Percentiles rank a stretch among this genome's conserved stretches.
Evolutionary conservation across 2,113 vertebrate genomes (phyloP).

Genomic region (Piprites chloris): DNA sequence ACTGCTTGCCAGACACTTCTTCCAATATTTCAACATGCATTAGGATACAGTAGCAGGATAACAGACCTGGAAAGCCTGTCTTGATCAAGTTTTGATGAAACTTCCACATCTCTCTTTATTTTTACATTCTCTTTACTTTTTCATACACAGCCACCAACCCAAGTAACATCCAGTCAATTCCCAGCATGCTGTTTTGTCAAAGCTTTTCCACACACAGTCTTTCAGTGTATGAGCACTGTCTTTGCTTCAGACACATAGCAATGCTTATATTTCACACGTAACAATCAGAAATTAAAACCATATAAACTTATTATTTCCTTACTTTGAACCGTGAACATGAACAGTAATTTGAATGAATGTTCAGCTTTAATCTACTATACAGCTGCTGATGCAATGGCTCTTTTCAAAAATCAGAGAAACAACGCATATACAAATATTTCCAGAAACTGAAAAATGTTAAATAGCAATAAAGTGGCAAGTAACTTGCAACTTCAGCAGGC

Average conservation of each 20-base stretch:
- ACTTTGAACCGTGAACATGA: neutral
- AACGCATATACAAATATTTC: neutral
- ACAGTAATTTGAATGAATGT: neutral
- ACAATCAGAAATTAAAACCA: neutral
- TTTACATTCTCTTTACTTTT: neutral
- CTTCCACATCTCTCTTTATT: neutral
- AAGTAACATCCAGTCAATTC: neutral
- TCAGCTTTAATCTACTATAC: neutral
- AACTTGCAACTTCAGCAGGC: neutral
- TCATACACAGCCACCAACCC: neutral
- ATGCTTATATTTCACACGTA: neutral
- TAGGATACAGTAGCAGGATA: neutral
- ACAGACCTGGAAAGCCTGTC: neutral
- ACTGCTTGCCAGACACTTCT: neutral
- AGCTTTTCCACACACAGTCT: neutral
- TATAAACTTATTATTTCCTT: neutral
- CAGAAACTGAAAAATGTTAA: neutral
- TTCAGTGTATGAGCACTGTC: neutral
- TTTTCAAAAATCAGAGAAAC: neutral
- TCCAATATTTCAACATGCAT: neutral
- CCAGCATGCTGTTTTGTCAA: neutral
- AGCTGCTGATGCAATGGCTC: neutral
- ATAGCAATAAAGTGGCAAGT: neutral
- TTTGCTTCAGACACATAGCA: neutral
- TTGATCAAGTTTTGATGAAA: neutral